These are phyloP conservation scores for Xerus rutilus DNA, from an alignment of 2,797 vertebrate species.

Conservation along the genomic window DNA sequence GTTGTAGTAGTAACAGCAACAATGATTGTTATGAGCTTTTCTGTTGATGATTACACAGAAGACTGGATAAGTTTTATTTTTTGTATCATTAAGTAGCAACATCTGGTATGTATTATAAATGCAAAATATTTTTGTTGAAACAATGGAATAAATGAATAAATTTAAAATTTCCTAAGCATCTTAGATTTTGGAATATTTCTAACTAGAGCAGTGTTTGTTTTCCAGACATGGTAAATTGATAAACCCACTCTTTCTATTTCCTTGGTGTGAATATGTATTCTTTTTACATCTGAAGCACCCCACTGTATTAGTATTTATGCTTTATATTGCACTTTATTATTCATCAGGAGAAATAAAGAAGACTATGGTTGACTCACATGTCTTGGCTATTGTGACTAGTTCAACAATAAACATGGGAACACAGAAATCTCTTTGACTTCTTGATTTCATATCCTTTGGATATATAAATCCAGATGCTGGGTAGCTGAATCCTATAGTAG, in stretches of 20 bases:
- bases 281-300: background rate
- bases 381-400: background rate
- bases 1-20: background rate
- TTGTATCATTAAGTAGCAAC: background rate
- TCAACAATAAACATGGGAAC: background rate
- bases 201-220: background rate
- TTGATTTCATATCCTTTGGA: background rate
- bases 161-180: background rate
- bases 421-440: background rate
- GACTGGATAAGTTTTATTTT: background rate
- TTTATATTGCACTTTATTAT: background rate
- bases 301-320: background rate
- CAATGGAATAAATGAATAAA: background rate
- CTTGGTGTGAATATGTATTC: background rate
- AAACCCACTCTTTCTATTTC: background rate
- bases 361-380: background rate
- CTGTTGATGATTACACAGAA: background rate
- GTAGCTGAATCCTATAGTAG: background rate
- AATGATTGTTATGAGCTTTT: background rate
- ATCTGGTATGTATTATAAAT: background rate
- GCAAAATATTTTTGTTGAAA: background rate
- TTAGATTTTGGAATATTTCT: background rate
- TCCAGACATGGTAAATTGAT: background rate
- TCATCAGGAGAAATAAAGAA: background rate
- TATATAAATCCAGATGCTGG: background rate